Evolutionary conservation across 1,140 invertebrate genomes (phyloP).

Genomic region (Helicoverpa armigera): DNA sequence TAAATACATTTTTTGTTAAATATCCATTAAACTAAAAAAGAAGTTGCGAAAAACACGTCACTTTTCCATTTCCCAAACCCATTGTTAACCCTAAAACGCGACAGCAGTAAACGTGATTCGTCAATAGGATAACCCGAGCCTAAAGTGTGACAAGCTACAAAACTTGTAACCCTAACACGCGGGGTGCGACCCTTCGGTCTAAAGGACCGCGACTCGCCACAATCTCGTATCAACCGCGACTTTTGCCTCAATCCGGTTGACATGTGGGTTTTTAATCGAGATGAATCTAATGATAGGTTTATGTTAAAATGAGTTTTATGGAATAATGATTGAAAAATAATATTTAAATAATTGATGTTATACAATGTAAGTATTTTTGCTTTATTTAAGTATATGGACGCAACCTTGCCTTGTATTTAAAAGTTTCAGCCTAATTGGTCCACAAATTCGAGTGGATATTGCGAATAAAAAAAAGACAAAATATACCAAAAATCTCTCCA

Average conservation of each 20-base stretch:
- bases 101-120: slow-evolving; percentile 32
- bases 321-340: background rate
- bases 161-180: slow-evolving; percentile 53
- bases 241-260: slow-evolving; percentile 49
- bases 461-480: too few relatives aligned
- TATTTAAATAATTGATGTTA: too few relatives aligned
- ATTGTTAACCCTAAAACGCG: slow-evolving; percentile 52
- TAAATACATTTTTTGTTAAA: too few relatives aligned
- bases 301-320: background rate
- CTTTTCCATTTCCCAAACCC: slow-evolving; percentile 47
- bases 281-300: slow-evolving; percentile 47
- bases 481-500: too few relatives aligned
- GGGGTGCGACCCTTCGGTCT: slow-evolving; percentile 55
- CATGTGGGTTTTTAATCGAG: slow-evolving; percentile 35
- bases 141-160: slow-evolving; percentile 51
- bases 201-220: slow-evolving; percentile 46
- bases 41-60: too few relatives aligned
- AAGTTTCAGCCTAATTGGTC: too few relatives aligned
- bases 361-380: too few relatives aligned
- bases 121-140: slow-evolving; percentile 44
- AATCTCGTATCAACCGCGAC: slow-evolving; percentile 57
- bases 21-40: too few relatives aligned
- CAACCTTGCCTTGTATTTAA: too few relatives aligned
- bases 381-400: too few relatives aligned
- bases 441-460: too few relatives aligned